Evolutionary conservation across 2,888 invertebrate genomes (phyloP).

Genomic region (Eulithis prunata): DNA sequence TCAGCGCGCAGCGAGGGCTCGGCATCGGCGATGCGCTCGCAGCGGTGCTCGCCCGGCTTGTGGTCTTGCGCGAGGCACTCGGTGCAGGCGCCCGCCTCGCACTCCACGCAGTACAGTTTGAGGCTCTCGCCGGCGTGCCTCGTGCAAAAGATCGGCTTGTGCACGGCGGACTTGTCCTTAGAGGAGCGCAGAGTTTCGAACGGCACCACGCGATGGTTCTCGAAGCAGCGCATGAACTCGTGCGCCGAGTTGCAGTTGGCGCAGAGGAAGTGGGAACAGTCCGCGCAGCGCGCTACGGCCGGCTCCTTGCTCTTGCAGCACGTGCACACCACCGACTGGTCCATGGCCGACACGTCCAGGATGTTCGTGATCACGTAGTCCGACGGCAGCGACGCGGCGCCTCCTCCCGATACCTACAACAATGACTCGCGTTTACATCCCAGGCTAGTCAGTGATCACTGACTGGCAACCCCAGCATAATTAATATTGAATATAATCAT

Average conservation of each 20-base stretch:
- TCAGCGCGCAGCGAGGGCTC: conserved; percentile 92
- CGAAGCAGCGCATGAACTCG: conserved; percentile 98
- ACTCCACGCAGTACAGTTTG: conserved; percentile 94
- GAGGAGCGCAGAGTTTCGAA: conserved; percentile 93
- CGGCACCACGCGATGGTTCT: conserved; percentile 95
- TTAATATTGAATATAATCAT: conserved; percentile 9
- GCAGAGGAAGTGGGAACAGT: conserved; percentile 97
- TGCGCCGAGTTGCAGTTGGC: conserved; percentile 97
- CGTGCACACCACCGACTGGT: conserved; percentile 91
- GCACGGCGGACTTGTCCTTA: conserved; percentile 92
- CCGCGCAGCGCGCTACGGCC: conserved; percentile 96
- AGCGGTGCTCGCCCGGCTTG: conserved; percentile 92
- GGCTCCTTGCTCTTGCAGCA: conserved; percentile 98
- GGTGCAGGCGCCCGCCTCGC: conserved; percentile 93
- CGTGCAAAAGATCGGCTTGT: conserved; percentile 94
- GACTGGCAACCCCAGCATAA: neutral
- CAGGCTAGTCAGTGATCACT: too few relatives aligned
- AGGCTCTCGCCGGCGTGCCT: conserved; percentile 92
- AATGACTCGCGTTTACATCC: too few relatives aligned
- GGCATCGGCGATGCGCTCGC: conserved; percentile 91
- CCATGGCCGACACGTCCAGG: conserved; percentile 91
- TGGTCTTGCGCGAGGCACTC: conserved; percentile 94
- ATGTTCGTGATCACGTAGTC: conserved; percentile 95
- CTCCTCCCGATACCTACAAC: conserved; percentile 87
- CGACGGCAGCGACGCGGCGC: conserved; percentile 91